phyloP scores from a whole-genome alignment of 2,113 vertebrate genomes.

The Galbula dea region DNA sequence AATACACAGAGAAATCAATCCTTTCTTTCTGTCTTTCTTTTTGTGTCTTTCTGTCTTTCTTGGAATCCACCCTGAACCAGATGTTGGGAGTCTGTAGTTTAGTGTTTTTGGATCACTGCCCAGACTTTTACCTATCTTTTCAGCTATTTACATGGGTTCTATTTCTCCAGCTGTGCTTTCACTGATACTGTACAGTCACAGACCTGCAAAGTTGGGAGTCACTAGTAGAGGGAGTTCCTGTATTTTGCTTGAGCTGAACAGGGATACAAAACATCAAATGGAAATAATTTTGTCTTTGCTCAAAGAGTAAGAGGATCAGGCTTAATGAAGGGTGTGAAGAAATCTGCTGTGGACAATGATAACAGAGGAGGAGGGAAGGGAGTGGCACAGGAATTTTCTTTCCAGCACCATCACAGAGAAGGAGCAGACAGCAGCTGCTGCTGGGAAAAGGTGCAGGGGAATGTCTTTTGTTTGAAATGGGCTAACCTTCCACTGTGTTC shows the following conservation, averaged over 20 bases:
- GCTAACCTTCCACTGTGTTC: background rate
- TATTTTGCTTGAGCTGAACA: conserved; percentile 51
- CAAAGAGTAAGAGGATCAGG: conserved; percentile 4
- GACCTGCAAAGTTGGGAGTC: conserved; percentile 55
- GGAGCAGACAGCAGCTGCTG: conserved; percentile 12
- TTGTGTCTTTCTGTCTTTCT: conserved; percentile 66
- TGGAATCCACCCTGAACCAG: conserved; percentile 90
- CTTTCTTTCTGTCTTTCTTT: conserved; percentile 65
- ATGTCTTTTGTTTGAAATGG: conserved; percentile 35
- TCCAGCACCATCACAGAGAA: background rate
- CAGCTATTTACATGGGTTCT: conserved; percentile 90
- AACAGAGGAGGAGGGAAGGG: conserved; percentile 20
- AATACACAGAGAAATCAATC: conserved; percentile 38
- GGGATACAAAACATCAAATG: conserved; percentile 32
- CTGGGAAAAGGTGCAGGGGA: conserved; percentile 7
- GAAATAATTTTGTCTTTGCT: conserved; percentile 42
- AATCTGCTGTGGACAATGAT: conserved; percentile 31
- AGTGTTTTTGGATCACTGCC: conserved; percentile 83
- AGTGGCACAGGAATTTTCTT: conserved; percentile 2
- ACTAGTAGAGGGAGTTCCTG: conserved; percentile 44
- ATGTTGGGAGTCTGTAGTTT: conserved; percentile 88
- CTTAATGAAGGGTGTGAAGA: conserved; percentile 57
- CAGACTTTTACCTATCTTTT: conserved; percentile 91
- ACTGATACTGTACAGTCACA: conserved; percentile 68
- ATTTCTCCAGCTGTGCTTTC: conserved; percentile 86